Evolutionary conservation across 2,113 vertebrate species (phyloP).

Genomic region (Sapajus apella): DNA sequence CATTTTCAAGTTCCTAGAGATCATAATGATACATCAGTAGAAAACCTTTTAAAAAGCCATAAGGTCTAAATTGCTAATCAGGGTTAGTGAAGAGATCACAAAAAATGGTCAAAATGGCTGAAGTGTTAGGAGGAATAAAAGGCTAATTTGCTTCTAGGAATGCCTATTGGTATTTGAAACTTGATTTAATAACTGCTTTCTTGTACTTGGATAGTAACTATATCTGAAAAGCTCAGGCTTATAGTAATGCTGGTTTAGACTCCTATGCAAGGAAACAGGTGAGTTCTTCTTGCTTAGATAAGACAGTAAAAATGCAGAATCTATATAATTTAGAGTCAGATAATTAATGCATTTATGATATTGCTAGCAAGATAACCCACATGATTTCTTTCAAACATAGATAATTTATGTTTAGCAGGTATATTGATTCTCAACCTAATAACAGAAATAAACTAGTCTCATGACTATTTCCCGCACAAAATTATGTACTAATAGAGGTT

Average conservation of each 20-base stretch:
- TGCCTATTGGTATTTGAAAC: background rate
- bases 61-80: conserved; percentile 42
- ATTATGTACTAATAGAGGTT: conserved; percentile 5
- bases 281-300: background rate
- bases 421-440: background rate
- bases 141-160: conserved; percentile 25
- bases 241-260: background rate
- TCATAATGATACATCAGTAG: background rate
- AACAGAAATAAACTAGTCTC: background rate
- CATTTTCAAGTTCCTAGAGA: conserved; percentile 20
- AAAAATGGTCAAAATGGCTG: background rate
- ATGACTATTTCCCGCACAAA: background rate
- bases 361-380: background rate
- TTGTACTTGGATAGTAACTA: background rate
- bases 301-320: background rate
- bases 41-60: conserved; percentile 51
- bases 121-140: conserved; percentile 18
- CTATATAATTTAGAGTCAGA: background rate
- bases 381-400: background rate
- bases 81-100: conserved; percentile 24
- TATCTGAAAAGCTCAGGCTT: background rate
- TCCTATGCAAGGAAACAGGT: background rate
- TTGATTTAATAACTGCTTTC: background rate
- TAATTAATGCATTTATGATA: background rate
- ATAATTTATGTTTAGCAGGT: background rate